phyloP scores from a whole-genome alignment of 2,888 invertebrate genomes.

The Cyclophora albipunctata region DNA sequence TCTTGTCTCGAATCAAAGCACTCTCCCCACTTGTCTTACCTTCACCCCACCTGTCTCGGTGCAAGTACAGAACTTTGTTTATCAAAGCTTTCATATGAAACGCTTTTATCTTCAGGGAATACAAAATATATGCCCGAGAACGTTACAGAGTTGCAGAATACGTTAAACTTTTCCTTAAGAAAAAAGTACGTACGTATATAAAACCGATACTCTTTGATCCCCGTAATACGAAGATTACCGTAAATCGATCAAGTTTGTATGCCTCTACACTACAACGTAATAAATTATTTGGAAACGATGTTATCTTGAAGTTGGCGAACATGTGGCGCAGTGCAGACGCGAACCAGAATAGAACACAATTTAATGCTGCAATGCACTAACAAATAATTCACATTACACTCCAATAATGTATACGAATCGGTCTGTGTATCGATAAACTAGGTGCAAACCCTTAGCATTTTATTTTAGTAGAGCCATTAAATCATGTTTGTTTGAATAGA shows the following conservation, averaged over 20 bases:
- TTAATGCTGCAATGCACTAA: constrained; percentile 15
- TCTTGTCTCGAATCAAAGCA: constrained; percentile 46
- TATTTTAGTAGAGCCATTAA: no score
- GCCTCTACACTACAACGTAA: no score
- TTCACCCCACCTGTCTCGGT: constrained; percentile 15
- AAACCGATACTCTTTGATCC: no score
- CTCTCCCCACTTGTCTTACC: constrained; percentile 20
- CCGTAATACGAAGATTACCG: no score
- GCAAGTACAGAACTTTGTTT: constrained; percentile 18
- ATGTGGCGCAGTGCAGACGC: constrained; percentile 27
- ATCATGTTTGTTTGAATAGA: no score
- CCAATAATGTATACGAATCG: neutral
- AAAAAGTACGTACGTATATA: no score
- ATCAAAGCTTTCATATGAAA: constrained; percentile 6
- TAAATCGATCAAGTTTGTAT: no score
- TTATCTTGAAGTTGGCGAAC: constrained; percentile 20
- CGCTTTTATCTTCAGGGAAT: no score
- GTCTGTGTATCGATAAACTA: no score
- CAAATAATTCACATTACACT: constrained; percentile 1
- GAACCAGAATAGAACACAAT: constrained; percentile 32
- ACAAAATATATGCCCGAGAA: constrained; percentile 1
- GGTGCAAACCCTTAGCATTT: no score
- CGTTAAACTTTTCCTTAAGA: neutral
- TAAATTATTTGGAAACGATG: constrained; percentile 18
- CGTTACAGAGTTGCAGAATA: constrained; percentile 4